Evolutionary conservation across 2,797 vertebrate species (phyloP), one percentile per base, ranked within the genome.

Genomic region (Poliocrania exsul): DNA sequence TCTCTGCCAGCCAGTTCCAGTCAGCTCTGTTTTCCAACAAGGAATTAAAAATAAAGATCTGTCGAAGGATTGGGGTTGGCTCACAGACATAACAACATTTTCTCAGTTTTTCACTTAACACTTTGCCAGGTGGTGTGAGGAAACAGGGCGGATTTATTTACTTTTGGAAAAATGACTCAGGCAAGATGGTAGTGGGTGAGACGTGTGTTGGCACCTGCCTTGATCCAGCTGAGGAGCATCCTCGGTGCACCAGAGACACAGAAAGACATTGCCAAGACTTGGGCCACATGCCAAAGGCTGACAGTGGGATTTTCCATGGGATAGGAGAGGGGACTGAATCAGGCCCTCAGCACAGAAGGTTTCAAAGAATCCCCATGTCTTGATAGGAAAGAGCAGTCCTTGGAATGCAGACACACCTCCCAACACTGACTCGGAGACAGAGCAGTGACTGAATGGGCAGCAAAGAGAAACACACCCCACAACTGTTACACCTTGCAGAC

Each of bases 1-100:
- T 38, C 64, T 79, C 73, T 77, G 83, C 90, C 89, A 83, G 79
- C 53, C 91, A 49, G 62, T 86, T 94, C 86, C 93, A 90, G 75
- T 58, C 54, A 47, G 93, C 69, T 88, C 74, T 91, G 54, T 86
- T 92, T 96, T 75, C 90, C 70, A 93, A 90, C 38, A 83, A 42
- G 72, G 80, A 81, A 93, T 89, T 72, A 77, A 82, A 95, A 89
- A 82, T 33, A 81, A 71, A 62, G 86, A 58, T 77, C 77, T 69
- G 46, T 29, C 42, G 51, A 83, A 77, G 4, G 4, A 54, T 51
- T 92, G 53, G 57, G 81, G 44, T 12, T 87, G 91, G 87, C 89
- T 86, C 9, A 6, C 25, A n/a, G 62, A 71, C 6, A 17, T 56
- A 80, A 67, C 72, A n/a, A 33, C 20, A 9, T 75, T 62, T 60